Base-by-base conservation (phyloP, 1,140 invertebrate species). In the Brachionus paranguensis region DNA sequence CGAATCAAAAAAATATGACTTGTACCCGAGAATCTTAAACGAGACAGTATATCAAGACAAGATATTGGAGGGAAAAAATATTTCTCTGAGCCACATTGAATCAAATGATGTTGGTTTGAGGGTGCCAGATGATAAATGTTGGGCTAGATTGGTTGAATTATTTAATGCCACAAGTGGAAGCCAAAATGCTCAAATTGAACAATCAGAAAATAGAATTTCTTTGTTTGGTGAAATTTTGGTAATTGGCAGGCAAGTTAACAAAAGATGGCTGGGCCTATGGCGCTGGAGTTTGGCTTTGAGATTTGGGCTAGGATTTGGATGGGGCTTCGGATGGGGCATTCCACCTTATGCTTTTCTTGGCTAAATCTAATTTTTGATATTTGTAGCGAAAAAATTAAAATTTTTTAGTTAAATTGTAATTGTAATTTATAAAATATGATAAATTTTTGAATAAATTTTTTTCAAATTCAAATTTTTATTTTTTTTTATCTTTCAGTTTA, bases 11-110 rank as follows among this genome's bases (percentile, higher is more conserved):
- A 60, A 55, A 60, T 81, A 24, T 20, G 10, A 8, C 10, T 68
- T 81, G 12, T 81, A 45, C 17, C 78, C 78, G 20, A 60, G 78
- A 60, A 24, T 64, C 20, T 81, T 81, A 47, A 47, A 81, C 33
- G 20, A 81, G 10, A 81, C 78, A 27, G 27, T 27, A 1, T 81
- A 81, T 14, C 24, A 45, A 37, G 60, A 81, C 29, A 53, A n/a
- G 14, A 29, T 29, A 64, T 41, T 2, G 4, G 6, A 45, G 12
- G 78, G 14, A 12, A 29, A 45, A 60, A 64, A 79, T 47, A n/a
- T 45, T n/a, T 68, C 43, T 11, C 33, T 81, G 2, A 64, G 29
- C 14, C 64, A 64, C 5, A n/a, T 43, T 7, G 50, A 65, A 27
- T 72, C 37, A 3, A 37, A 27, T 81, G 53, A 27, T 72, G 17